Evolutionary conservation across 2,888 invertebrate species (phyloP).

Genomic region (Parelbella ahira): DNA sequence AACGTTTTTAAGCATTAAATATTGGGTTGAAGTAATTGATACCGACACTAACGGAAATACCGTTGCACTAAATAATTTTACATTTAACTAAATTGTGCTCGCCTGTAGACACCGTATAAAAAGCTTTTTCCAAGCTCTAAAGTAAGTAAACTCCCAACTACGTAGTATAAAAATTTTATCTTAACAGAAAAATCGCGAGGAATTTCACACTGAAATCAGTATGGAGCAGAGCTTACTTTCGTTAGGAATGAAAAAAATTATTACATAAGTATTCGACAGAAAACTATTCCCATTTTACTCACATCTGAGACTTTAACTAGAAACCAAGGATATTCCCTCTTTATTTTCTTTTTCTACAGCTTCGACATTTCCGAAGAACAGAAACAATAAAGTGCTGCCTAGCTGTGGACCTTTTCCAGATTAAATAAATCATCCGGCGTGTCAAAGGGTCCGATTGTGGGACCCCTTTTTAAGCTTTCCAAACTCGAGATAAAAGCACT

Average conservation of each 20-base stretch:
- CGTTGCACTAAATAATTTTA: too few species aligned
- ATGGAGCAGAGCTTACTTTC: conserved; percentile 3
- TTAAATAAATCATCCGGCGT: conserved; percentile 37
- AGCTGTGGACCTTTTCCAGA: conserved; percentile 28
- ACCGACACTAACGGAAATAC: too few species aligned
- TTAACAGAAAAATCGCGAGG: conserved; percentile 5
- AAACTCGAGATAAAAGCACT: conserved; percentile 30
- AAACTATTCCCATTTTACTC: conserved; percentile 9
- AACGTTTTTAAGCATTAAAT: too few species aligned
- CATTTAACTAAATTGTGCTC: not conserved
- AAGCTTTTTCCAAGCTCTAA: not conserved
- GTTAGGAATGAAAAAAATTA: too few species aligned
- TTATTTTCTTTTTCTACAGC: conserved; percentile 5
- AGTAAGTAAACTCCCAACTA: conserved; percentile 11
- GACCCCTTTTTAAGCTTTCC: conserved; percentile 31
- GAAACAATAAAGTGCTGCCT: conserved; percentile 27
- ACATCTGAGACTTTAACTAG: conserved; percentile 10
- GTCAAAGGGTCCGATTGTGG: conserved; percentile 32
- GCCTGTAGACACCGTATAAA: not conserved
- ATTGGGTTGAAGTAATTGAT: too few species aligned
- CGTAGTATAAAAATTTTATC: conserved; percentile 16
- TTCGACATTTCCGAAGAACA: conserved; percentile 11
- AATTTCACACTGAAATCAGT: conserved; percentile 12
- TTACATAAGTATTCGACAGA: conserved; percentile 1
- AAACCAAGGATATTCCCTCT: conserved; percentile 2